Evolutionary conservation across 2,113 vertebrate species (phyloP), one percentile per base, ranked within the genome.

Genomic region (Lycocorax pyrrhopterus): DNA sequence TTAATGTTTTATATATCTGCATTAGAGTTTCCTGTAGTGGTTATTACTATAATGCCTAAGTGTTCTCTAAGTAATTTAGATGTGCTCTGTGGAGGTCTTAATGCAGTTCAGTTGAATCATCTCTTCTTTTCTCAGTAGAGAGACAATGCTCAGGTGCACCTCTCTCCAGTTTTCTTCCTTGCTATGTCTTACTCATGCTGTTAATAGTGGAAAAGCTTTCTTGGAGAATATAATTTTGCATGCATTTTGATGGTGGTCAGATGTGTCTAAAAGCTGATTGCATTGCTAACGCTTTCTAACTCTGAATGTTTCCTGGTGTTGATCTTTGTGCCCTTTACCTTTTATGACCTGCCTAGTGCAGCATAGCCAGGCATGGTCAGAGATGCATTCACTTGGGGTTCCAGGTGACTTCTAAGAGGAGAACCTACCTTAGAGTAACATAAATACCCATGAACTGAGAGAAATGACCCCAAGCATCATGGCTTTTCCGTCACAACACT

Each of bases 1-100:
- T 86, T 75, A 81, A 74, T 97, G 77, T 87, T 95, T 91, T 76
- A 79, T 79, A 75, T 20, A 79, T 64, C 60, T 89, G 20, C 74
- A 87, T 93, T 79, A 85, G 63, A 37, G 53, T 73, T 94, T 95
- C 71, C 69, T 82, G 66, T 43, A 84, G 66, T 60, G 66, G 41
- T 89, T 89, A 79, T 84, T 87, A 82, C 73, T 79, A 2, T 85
- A 94, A 94, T 69, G 46, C 14, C 58, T 66, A 89, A 94, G 52
- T 2, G 4, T 83, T 94, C 43, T 63, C 47, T 53, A 32, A 93
- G 75, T 67, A 90, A 83, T 95, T 91, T 74, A 88, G 74, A 63
- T 90, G 59, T 76, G 41, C 56, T 89, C 59, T 90, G 32, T 79
- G 71, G 41, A 82, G 78, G 71, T 7, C 19, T 93, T 91, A 93